Percentiles rank a stretch among this genome's conserved stretches.
Evolutionary conservation across 2,113 vertebrate genomes (phyloP).

Genomic region (Rallus limicola): DNA sequence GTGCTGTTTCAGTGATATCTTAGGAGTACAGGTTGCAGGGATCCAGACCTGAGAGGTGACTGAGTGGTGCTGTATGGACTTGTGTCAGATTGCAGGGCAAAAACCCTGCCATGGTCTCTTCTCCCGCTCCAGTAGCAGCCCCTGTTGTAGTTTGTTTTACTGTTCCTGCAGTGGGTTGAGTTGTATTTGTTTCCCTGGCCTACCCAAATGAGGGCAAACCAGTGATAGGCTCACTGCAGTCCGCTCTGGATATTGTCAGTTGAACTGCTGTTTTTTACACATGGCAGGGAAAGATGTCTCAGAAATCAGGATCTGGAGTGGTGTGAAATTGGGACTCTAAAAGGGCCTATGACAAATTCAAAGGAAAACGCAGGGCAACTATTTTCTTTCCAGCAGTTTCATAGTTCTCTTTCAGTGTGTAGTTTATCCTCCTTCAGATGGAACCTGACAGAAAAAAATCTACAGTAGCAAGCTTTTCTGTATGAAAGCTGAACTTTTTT

Average conservation of each 20-base stretch:
- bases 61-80: accelerated
- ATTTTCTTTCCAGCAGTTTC: not conserved
- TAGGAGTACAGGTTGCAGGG: not conserved
- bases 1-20: not conserved
- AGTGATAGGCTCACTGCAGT: not conserved
- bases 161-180: not conserved
- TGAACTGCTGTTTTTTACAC: not conserved
- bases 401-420: not conserved
- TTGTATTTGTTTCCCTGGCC: not conserved
- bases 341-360: not conserved
- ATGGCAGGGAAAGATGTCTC: not conserved
- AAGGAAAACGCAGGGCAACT: not conserved
- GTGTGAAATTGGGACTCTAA: not conserved
- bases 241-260: not conserved
- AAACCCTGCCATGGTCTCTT: not conserved
- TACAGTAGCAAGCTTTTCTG: not conserved
- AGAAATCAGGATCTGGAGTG: not conserved
- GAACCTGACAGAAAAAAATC: not conserved
- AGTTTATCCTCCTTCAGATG: not conserved
- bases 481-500: not conserved
- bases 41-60: not conserved
- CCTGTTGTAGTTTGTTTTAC: not conserved
- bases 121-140: not conserved
- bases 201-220: not conserved
- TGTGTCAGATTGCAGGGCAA: not conserved